Evolutionary conservation across 2,888 invertebrate genomes (phyloP), one percentile per base, ranked within the genome.

Genomic region (Rugalucina vietnamica): DNA sequence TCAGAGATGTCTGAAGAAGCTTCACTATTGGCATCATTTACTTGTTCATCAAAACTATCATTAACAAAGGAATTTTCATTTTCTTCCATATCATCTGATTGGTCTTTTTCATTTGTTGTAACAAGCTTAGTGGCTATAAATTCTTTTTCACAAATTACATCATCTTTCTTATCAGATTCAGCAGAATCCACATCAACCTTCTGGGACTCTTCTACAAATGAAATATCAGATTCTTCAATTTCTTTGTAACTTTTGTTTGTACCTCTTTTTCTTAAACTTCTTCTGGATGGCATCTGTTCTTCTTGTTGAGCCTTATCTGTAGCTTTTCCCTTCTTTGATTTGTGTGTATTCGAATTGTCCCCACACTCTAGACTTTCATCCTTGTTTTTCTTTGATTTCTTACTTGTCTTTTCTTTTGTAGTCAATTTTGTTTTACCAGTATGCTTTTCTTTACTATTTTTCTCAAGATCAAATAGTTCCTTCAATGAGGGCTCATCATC

Each of bases 401-500:
- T 60, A 27, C 14, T 12, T 24, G 4, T 27, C 24, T 60, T 60
- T 24, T 60, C 29, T 27, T 60, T 29, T 24, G 4, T 5, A 12
- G 14, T 1, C 29, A 27, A 4, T 18, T 34, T 34, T 65, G 14
- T 65, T 21, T 32, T 18, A 12, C 43, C 43, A 43, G 10, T 43
- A 21, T 65, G 32, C 18, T 60, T 60, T 27, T 10, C 14, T 29
- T 65, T 65, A 34, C 34, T 18, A 29, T 1, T 2, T 21, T 32
- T 65, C 3, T 1, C 24, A 65, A n/a, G 34, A 34, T 76, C 79
- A 79, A 65, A 71, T 10, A 87, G 69, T 70, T 87, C 85, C 69
- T 83, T 82, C 18, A 87, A 74, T 54, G 85, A 83, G 18, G 54
- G 57, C 76, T 87, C 72, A 57, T 75, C 76, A 82, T 85, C 81